A percentile compares a stretch with the other conserved stretches of the same genome.
These are phyloP conservation scores for Limosa lapponica DNA, from an alignment of 2,797 vertebrate genomes.

Conservation along the genomic window DNA sequence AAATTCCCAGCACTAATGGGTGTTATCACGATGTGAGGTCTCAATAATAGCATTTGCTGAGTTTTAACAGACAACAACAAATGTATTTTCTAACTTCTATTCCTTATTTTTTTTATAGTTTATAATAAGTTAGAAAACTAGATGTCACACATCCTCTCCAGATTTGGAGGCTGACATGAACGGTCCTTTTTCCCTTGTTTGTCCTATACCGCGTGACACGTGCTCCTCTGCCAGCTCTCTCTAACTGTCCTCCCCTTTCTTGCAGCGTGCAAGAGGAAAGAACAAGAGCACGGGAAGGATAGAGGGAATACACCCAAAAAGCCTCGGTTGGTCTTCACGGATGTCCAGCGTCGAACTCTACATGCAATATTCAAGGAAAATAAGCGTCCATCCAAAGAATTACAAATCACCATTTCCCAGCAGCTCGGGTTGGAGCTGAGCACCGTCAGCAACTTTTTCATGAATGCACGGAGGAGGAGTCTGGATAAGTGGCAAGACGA, in stretches of 20 bases:
- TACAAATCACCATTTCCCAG: constrained; percentile 99
- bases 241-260: constrained; percentile 61
- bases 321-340: constrained; percentile 97
- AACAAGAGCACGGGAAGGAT: constrained; percentile 94
- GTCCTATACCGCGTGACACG: accelerated
- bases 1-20: background rate
- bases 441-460: constrained; percentile 99
- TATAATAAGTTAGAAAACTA: background rate
- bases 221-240: background rate
- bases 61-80: background rate
- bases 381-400: constrained; percentile 99
- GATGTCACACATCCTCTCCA: background rate
- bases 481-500: constrained; percentile 99
- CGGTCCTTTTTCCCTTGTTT: background rate
- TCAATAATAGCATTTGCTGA: background rate
- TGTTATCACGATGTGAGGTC: background rate
- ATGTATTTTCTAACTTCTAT: background rate
- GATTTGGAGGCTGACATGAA: background rate
- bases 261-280: constrained; percentile 98
- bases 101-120: background rate
- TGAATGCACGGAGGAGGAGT: constrained; percentile 97
- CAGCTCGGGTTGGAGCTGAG: constrained; percentile 97
- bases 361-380: constrained; percentile 99
- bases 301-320: constrained; percentile 93
- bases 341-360: constrained; percentile 97